Conservation (phyloP, 2,888 invertebrate species). For the Scelioninae gen. 1 region DNA sequence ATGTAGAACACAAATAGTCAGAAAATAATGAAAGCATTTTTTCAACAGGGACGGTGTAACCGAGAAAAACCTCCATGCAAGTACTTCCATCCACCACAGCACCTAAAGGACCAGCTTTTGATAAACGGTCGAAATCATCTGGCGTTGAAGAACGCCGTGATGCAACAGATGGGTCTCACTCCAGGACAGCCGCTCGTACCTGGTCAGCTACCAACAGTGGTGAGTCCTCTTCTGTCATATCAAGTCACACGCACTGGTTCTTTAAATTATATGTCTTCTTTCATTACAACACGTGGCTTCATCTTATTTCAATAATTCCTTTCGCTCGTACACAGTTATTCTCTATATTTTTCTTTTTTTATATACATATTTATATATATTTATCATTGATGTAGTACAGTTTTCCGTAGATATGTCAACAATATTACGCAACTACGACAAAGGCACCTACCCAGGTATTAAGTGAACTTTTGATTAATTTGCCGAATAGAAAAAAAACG, state of each 20-base stretch:
- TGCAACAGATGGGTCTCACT: too few species aligned
- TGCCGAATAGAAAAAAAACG: not conserved
- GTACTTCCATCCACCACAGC: conserved; percentile 99
- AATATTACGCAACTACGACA: conserved; percentile 44
- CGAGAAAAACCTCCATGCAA: conserved; percentile 99
- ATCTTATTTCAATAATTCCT: too few species aligned
- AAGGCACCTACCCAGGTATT: conserved; percentile 38
- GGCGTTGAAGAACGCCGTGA: too few species aligned
- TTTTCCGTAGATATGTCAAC: conserved; percentile 59
- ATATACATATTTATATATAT: conserved; percentile 24
- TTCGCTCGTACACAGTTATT: conserved; percentile 55
- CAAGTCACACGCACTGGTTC: too few species aligned
- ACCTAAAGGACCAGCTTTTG: too few species aligned
- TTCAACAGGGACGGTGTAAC: conserved; percentile 98
- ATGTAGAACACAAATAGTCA: not conserved
- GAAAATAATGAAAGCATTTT: conserved; percentile 68
- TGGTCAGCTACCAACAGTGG: too few species aligned
- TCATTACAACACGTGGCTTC: too few species aligned
- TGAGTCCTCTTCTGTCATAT: too few species aligned
- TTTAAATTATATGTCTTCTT: too few species aligned
- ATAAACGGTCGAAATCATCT: too few species aligned
- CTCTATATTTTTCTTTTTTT: conserved; percentile 37
- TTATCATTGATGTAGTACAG: conserved; percentile 61
- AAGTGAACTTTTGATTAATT: conserved; percentile 11
- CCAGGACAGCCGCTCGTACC: too few species aligned